These are phyloP conservation scores for Tychaedon coryphoeus DNA, from an alignment of 2,113 vertebrate species.

Conservation along the genomic window DNA sequence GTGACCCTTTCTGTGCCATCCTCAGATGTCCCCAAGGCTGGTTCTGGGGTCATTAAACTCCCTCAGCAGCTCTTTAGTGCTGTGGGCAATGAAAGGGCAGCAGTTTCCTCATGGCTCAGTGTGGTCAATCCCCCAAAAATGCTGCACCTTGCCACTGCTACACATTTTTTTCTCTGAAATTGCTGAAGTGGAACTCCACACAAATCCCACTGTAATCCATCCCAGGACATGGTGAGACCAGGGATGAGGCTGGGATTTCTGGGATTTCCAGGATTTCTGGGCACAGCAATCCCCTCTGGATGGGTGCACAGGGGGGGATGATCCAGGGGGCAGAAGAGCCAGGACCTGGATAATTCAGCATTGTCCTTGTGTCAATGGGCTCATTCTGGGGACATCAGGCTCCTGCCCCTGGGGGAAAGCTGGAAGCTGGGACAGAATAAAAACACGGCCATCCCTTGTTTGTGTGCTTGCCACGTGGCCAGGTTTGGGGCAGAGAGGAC, in stretches of 20 bases:
- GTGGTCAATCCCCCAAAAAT: rapidly evolving
- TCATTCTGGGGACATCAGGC: background rate
- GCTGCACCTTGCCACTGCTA: no score
- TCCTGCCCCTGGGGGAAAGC: background rate
- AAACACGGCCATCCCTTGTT: background rate
- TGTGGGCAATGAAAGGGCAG: background rate
- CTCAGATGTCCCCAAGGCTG: background rate
- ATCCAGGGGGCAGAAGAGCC: background rate
- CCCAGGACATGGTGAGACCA: background rate
- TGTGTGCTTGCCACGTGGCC: rapidly evolving
- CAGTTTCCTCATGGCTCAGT: rapidly evolving
- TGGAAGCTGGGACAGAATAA: background rate
- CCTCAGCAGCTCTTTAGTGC: background rate
- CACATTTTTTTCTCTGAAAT: background rate
- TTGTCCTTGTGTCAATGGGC: background rate
- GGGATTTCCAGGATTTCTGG: background rate
- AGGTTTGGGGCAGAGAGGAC: background rate
- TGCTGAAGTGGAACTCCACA: background rate
- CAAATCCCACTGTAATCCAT: background rate
- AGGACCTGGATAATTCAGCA: background rate
- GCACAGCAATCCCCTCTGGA: background rate
- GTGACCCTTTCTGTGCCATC: background rate
- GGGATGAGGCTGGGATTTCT: background rate
- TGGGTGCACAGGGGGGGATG: rapidly evolving
- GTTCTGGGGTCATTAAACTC: background rate